Conservation (phyloP, 2,797 vertebrate genomes). For the Xerus rutilus region DNA sequence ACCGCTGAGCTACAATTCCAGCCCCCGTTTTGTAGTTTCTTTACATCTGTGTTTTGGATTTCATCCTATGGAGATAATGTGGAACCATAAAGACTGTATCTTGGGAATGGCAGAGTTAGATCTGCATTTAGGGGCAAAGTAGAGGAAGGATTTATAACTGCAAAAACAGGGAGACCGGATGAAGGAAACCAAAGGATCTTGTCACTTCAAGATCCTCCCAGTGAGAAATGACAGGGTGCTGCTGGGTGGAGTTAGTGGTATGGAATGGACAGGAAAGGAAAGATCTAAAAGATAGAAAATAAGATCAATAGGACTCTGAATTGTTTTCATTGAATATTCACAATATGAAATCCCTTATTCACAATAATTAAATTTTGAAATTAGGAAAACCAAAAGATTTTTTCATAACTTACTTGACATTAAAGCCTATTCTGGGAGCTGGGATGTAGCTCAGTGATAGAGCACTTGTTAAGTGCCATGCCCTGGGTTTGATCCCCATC, state of each 20-base stretch:
- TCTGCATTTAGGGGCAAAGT: slow-evolving; percentile 9
- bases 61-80: neutral
- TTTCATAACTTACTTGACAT: slow-evolving; percentile 23
- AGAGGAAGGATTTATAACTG: neutral
- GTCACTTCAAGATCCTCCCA: no score
- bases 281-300: neutral
- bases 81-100: neutral
- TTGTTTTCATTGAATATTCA: slow-evolving; percentile 15
- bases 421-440: neutral
- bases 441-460: neutral
- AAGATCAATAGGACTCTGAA: neutral
- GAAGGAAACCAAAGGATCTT: neutral
- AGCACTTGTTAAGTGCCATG: neutral
- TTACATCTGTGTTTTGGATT: slow-evolving; percentile 11
- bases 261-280: neutral
- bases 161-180: neutral
- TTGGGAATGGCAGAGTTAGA: neutral
- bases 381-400: neutral
- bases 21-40: neutral
- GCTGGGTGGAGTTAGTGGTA: neutral
- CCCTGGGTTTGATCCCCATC: neutral
- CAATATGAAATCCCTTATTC: neutral
- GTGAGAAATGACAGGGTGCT: neutral
- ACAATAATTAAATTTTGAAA: slow-evolving; percentile 8
- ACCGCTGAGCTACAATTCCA: neutral